Evolutionary conservation across 2,113 vertebrate genomes (phyloP).

Genomic region (Thryonomys swinderianus): DNA sequence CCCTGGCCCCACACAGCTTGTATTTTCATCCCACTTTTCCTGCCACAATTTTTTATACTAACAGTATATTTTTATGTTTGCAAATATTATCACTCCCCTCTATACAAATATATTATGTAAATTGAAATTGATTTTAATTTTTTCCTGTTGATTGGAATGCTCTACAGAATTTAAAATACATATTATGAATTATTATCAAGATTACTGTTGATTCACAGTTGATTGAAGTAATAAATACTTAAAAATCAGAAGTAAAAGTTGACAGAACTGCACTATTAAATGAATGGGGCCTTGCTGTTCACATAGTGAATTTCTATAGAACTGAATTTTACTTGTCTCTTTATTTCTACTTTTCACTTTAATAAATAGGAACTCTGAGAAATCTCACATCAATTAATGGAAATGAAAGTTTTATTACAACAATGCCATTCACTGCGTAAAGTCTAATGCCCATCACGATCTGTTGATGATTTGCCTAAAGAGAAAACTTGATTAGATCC

Average conservation of each 20-base stretch:
- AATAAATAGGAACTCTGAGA: background rate
- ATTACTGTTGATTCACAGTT: background rate
- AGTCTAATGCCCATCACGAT: background rate
- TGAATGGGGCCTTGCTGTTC: background rate
- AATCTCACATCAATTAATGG: background rate
- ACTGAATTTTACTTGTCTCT: background rate
- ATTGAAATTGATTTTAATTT: background rate
- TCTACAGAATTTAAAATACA: background rate
- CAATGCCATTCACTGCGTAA: background rate
- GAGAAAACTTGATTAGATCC: background rate
- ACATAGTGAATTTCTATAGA: background rate
- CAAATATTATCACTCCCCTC: background rate
- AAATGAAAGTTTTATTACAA: background rate
- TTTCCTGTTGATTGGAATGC: background rate
- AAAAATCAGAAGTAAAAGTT: background rate
- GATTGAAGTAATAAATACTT: background rate
- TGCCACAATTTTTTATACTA: background rate
- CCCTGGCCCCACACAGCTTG: background rate
- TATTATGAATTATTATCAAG: background rate
- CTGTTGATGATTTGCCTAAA: background rate
- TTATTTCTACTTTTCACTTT: slow-evolving; percentile 17
- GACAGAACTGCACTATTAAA: background rate
- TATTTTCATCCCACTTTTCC: background rate
- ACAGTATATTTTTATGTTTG: background rate
- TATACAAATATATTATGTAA: background rate